Conservation (phyloP, 1,140 invertebrate genomes). For the Triops cancriformis region DNA sequence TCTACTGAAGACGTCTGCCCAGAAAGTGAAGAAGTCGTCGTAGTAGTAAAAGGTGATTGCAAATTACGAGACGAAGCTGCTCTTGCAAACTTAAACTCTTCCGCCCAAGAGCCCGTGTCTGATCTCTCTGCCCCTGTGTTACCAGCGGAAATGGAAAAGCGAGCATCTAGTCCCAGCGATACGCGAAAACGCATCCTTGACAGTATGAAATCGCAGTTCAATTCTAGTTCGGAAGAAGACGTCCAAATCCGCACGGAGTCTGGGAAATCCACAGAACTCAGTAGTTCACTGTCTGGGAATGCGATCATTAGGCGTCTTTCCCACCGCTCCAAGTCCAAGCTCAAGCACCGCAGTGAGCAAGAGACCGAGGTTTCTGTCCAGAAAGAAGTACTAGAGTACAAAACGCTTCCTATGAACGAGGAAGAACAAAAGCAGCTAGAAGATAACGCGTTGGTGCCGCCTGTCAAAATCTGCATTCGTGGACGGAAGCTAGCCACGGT, state of each 20-base stretch:
- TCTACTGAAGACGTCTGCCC: neutral
- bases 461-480: neutral
- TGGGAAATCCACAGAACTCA: neutral
- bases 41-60: neutral
- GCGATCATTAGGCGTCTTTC: neutral
- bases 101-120: neutral
- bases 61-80: neutral
- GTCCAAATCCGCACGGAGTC: neutral
- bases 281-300: neutral
- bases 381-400: neutral
- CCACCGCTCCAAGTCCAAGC: conserved; percentile 21
- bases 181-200: conserved; percentile 24
- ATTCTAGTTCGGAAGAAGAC: conserved; percentile 21
- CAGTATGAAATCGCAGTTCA: conserved; percentile 27
- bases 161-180: conserved; percentile 16
- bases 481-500: neutral
- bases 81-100: neutral
- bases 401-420: conserved; percentile 18
- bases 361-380: neutral
- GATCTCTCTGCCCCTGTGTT: neutral
- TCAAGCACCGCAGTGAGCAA: conserved; percentile 9
- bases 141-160: neutral
- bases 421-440: conserved; percentile 20
- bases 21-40: neutral
- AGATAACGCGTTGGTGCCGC: neutral